Evolutionary conservation across 2,888 invertebrate species (phyloP), one percentile per base, ranked within the genome.

Genomic region (Sclerodermus sp.): DNA sequence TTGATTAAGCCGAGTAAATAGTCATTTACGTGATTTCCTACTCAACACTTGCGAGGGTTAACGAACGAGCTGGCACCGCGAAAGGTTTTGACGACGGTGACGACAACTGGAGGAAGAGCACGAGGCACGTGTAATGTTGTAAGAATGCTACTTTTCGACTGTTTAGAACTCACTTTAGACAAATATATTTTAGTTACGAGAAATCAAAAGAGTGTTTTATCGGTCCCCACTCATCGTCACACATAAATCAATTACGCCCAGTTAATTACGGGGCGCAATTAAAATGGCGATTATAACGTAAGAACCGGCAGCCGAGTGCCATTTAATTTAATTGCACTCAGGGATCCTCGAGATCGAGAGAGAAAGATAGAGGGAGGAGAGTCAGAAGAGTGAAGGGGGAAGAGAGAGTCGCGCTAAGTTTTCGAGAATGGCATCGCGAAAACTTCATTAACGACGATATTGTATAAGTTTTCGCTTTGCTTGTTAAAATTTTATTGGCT

Each of bases 241-340:
- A 14, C 42, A 47, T 42, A 42, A 54, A 54, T 54, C 58, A 44
- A 49, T 58, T 43, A 48, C 42, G 36, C 16, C 32, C 23, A 36
- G 49, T 57, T 52, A 54, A 58, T 54, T 54, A 52, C 44, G 31
- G 39, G 23, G 47, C n/a, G 45, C 45, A 48, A 55, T 58, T 52
- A 55, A 55, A 58, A 45, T 44, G 44, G 14, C 40, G 47, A 51
- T 51, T 47, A 48, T 46, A 54, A 49, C 47, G 46, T 42, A 49
- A 49, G 47, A 49, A 51, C 42, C 38, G 50, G 23, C 44, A 44
- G 34, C 13, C 45, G 47, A 37, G 45, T 56, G 51, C 45, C 56
- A 47, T 49, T 58, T 53, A 45, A 56, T 53, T 51, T 51, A 47
- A 56, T 58, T 47, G 45, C 53, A 17, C 13, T 14, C 42, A 43